Base-by-base conservation (phyloP, 2,888 invertebrate species). In the Andrena minutula region DNA sequence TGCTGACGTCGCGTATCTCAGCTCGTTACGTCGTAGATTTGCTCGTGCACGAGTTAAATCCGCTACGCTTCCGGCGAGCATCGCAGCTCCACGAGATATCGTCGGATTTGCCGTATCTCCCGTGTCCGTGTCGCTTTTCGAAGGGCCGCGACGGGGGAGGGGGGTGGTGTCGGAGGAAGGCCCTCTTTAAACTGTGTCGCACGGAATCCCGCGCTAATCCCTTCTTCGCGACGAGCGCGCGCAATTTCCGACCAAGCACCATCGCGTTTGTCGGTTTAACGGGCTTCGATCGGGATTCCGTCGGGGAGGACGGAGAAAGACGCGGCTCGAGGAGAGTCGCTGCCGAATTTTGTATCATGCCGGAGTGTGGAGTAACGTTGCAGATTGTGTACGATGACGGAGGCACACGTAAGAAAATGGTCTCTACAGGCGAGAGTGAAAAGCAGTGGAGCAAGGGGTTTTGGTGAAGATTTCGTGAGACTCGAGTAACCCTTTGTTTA, bases 1-100 rank as follows among this genome's bases (percentile, higher is more conserved):
- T 89, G 89, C 74, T 71, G 79, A 82, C 81, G 71, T 82, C 87
- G 84, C 89, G 87, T 89, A 89, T 89, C 89, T 89, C 89, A 88
- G 80, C 58, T 32, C 72, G 81, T 73, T 88, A 78, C 79, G 71
- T 81, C 86, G 87, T 87, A 88, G 88, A 87, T 87, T 86, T 66
- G 73, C 30, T 66, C 68, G 80, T 61, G 77, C 75, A 76, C 85
- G 82, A 81, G 89, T 81, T 88, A 88, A 88, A 87, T 88, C 89
- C 83, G 81, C 77, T 64, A 66, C 77, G 79, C 71, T 87, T 88
- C 87, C 87, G 87, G 60, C 65, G 78, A 84, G 78, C 64, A 81
- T 82, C 74, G 78, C 71, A 51, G 47, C 76, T 71, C 71, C 70
- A 61, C 82, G 82, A 82, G 86, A 86, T 86, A 86, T 71, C 79